Conservation (phyloP, 1,140 invertebrate genomes). For the Heterodera schachtii region DNA sequence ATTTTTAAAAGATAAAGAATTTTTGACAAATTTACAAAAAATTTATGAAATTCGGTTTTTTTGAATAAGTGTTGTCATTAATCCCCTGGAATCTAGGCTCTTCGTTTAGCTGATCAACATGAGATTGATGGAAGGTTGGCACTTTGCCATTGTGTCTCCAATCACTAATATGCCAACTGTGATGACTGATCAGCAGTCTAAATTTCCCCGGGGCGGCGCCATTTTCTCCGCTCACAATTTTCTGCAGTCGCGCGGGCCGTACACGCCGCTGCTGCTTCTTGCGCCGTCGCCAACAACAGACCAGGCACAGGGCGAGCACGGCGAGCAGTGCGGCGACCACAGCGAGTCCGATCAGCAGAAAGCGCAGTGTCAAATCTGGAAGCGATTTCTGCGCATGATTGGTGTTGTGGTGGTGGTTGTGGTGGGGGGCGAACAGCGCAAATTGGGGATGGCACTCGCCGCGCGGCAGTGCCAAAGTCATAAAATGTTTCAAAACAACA, state of each 20-base stretch:
- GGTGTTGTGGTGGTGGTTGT: background rate
- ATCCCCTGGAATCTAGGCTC: too few relatives aligned
- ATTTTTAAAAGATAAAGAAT: too few relatives aligned
- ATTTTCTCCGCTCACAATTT: background rate
- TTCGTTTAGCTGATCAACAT: too few relatives aligned
- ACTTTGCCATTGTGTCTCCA: too few relatives aligned
- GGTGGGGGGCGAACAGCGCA: background rate
- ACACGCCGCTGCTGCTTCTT: conserved; percentile 17
- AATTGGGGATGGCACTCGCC: background rate
- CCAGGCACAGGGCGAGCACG: background rate
- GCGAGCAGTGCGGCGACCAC: conserved; percentile 28
- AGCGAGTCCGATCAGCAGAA: conserved; percentile 29
- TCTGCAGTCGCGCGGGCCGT: background rate
- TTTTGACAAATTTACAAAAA: too few relatives aligned
- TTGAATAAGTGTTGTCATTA: too few relatives aligned
- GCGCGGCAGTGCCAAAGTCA: background rate
- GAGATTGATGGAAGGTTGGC: too few relatives aligned
- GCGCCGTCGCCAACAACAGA: conserved; percentile 20
- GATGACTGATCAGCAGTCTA: too few relatives aligned
- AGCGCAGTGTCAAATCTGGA: conserved; percentile 23
- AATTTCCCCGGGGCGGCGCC: too few relatives aligned
- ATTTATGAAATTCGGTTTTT: too few relatives aligned
- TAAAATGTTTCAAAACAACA: background rate
- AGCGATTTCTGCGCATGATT: background rate
- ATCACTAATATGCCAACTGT: too few relatives aligned